Conservation (phyloP, 1,140 invertebrate species). For the Anastrepha obliqua region DNA sequence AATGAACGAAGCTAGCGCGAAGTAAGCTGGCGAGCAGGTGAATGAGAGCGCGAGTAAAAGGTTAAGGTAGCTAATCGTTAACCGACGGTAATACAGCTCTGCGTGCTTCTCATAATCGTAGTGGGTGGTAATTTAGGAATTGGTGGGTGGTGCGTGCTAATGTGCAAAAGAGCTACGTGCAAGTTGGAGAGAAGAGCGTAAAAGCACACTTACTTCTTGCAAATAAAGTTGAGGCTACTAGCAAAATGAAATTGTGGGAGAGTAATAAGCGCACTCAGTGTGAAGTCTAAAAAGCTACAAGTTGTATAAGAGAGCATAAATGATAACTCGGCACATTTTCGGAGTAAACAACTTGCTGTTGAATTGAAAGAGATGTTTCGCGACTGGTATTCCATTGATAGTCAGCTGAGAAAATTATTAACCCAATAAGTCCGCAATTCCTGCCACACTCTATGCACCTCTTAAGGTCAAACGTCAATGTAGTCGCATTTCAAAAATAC, state of each 20-base stretch:
- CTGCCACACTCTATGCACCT: too few relatives aligned
- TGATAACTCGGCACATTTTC: not conserved
- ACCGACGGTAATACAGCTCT: not conserved
- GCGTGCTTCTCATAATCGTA: not conserved
- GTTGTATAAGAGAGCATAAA: not conserved
- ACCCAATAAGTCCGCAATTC: too few relatives aligned
- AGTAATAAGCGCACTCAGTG: not conserved
- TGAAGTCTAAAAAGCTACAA: conserved; percentile 25
- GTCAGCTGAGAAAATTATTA: too few relatives aligned
- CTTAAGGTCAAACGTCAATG: too few relatives aligned
- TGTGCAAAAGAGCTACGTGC: not conserved
- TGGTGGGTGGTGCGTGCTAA: not conserved
- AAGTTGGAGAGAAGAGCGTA: not conserved
- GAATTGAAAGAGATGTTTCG: not conserved
- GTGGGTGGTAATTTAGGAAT: not conserved
- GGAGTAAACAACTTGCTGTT: not conserved
- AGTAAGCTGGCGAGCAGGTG: conserved; percentile 13
- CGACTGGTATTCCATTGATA: too few relatives aligned
- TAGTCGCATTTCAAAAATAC: too few relatives aligned
- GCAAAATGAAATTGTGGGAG: not conserved
- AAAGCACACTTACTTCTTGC: not conserved
- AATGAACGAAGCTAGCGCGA: not conserved
- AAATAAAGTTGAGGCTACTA: not conserved
- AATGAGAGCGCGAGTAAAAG: not conserved
- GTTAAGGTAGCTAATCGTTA: not conserved